Conservation (phyloP, 2,113 vertebrate genomes). For the Tauraco erythrolophus region DNA sequence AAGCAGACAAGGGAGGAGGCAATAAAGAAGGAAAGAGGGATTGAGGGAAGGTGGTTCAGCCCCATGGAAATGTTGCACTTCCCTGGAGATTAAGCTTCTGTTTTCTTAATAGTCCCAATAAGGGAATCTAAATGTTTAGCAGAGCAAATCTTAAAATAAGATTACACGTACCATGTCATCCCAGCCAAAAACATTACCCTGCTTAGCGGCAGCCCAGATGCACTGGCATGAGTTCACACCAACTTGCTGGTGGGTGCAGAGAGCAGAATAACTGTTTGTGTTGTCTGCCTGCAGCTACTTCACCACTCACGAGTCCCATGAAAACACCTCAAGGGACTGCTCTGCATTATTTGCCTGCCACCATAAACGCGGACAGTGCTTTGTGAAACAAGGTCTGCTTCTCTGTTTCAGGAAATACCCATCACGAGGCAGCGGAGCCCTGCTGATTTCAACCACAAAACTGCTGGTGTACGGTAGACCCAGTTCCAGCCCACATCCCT, state of each 20-base stretch:
- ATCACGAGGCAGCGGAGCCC: background rate
- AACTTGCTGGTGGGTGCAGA: background rate
- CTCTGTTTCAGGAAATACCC: background rate
- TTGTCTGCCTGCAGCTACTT: background rate
- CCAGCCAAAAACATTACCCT: background rate
- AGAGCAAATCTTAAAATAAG: background rate
- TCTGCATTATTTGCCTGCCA: background rate
- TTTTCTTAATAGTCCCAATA: conserved; percentile 2
- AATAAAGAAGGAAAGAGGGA: background rate
- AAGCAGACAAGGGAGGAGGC: background rate
- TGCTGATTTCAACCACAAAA: background rate
- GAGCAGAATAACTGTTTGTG: background rate
- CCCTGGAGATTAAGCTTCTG: conserved; percentile 1
- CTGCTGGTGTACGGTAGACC: background rate
- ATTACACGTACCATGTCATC: background rate
- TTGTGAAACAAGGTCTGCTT: background rate
- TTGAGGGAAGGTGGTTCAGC: background rate
- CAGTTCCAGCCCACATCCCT: background rate
- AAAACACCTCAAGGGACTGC: background rate
- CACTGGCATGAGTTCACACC: background rate
- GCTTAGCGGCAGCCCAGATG: background rate
- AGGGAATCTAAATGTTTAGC: background rate
- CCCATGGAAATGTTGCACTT: background rate
- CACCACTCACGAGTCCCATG: background rate
- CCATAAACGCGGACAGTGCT: background rate